Evolutionary conservation across 2,797 vertebrate genomes (phyloP), one percentile per base, ranked within the genome.

Genomic region (Anisognathus igniventris): DNA sequence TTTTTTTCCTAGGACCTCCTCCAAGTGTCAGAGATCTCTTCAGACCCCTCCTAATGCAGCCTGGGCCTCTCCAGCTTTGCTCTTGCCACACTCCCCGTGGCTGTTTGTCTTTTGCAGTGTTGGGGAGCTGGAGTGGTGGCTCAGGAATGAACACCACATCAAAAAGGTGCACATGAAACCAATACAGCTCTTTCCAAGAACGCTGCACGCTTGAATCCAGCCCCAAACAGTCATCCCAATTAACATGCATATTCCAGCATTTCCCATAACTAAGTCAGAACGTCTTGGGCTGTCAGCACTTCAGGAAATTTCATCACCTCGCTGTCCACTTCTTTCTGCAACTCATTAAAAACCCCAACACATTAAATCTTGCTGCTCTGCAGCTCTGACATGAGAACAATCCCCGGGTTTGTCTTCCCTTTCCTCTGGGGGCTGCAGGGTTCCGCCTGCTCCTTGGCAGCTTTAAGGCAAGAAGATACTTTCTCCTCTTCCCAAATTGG

Each of bases 271-370:
- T 78, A 96, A 92, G 74, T 85, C 91, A 91, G 87, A 93, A 97
- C 15, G 51, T 88, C 95, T 96, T n/a, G 73, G 81, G 81, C 92
- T 95, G 95, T 94, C 95, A 97, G 93, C 94, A 96, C 91, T 91
- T 96, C 79, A 90, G 92, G 88, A 96, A 91, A 96, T 95, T 93
- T 97, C 95, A 92, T 96, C 92, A 88, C 92, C 91, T 96, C 91
- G 72, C 92, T 97, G 95, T 97, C 95, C 92, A 96, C 85, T 94
- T 96, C 94, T 96, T 96, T 96, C 91, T 95, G 93, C 91, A 96
- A 95, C 92, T 96, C 92, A 92, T 96, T 96, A 96, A 96, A 94
- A 96, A 96, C 23, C 2, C 77, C 93, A 95, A 93, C 93, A 72
- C 91, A 95, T 91, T 96, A 96, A 97, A 97, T 94, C 94, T 89